phyloP scores from a whole-genome alignment of 2,888 invertebrate species.

The Dasypolia templi region DNA sequence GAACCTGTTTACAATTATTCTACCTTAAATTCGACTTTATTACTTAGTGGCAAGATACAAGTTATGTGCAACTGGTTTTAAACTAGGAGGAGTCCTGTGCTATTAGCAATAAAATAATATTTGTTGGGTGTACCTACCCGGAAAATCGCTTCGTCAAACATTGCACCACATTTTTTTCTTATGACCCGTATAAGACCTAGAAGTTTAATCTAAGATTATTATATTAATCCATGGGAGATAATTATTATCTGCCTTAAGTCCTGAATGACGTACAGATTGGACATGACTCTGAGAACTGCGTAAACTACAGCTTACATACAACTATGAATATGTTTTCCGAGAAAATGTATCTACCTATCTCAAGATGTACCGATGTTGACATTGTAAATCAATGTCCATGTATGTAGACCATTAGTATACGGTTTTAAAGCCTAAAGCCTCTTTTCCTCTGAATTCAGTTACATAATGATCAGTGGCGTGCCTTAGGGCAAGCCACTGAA shows the following conservation, averaged over 20 bases:
- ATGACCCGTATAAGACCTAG: conserved; percentile 42
- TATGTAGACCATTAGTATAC: conserved; percentile 41
- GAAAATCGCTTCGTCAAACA: conserved; percentile 6
- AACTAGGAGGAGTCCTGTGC: too few relatives aligned
- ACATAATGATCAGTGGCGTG: too few relatives aligned
- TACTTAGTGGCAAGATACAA: too few relatives aligned
- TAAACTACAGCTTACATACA: conserved; percentile 24
- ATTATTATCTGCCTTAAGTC: conserved; percentile 36
- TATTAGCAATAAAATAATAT: too few relatives aligned
- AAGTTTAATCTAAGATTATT: conserved; percentile 29
- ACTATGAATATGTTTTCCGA: conserved; percentile 46
- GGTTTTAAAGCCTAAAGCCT: conserved; percentile 3
- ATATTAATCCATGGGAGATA: conserved; percentile 27
- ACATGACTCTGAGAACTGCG: conserved; percentile 9
- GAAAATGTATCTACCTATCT: conserved; percentile 30
- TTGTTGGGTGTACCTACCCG: not conserved
- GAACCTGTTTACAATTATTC: too few relatives aligned
- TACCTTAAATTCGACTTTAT: too few relatives aligned
- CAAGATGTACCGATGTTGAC: conserved; percentile 24
- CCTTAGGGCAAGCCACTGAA: too few relatives aligned
- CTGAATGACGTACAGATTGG: conserved; percentile 30
- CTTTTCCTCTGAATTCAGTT: not conserved
- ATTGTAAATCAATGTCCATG: conserved; percentile 33
- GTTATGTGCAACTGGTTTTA: too few relatives aligned
- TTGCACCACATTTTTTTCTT: conserved; percentile 32